These are phyloP conservation scores for Cardinalis cardinalis DNA, from an alignment of 2,113 vertebrate species.

Conservation along the genomic window DNA sequence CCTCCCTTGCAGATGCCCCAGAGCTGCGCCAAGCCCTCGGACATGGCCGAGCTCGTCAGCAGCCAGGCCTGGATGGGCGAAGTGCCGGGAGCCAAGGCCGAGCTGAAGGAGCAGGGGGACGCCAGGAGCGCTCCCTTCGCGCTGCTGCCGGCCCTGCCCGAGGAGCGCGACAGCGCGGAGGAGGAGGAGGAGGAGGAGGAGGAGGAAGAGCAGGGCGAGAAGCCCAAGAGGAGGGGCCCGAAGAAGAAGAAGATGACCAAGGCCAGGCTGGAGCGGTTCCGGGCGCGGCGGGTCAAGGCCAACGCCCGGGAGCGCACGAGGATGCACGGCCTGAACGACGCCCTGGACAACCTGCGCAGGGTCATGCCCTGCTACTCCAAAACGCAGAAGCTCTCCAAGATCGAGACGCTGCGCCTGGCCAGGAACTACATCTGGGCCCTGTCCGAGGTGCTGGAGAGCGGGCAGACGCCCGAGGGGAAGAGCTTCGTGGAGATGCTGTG, in stretches of 20 bases:
- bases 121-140: slow-evolving; percentile 65
- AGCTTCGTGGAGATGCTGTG: slow-evolving; percentile 95
- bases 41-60: slow-evolving; percentile 81
- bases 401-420: slow-evolving; percentile 91
- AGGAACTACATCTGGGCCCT: slow-evolving; percentile 98
- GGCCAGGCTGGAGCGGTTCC: slow-evolving; percentile 89
- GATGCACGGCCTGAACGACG: slow-evolving; percentile 96
- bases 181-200: slow-evolving; percentile 50
- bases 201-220: slow-evolving; percentile 72
- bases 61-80: slow-evolving; percentile 84
- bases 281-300: slow-evolving; percentile 87
- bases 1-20: slow-evolving; percentile 82
- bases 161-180: slow-evolving; percentile 78
- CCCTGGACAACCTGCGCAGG: slow-evolving; percentile 86
- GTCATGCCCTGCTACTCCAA: slow-evolving; percentile 99
- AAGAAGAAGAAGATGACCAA: slow-evolving; percentile 99
- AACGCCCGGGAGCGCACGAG: slow-evolving; percentile 91
- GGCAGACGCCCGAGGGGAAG: slow-evolving; percentile 87
- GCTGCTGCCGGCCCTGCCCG: slow-evolving; percentile 71
- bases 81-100: slow-evolving; percentile 76
- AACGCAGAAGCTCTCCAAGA: slow-evolving; percentile 96
- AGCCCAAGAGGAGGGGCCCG: slow-evolving; percentile 90
- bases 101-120: slow-evolving; percentile 74
- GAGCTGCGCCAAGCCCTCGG: slow-evolving; percentile 71
- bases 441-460: slow-evolving; percentile 91